These are phyloP conservation scores for Busseola fusca DNA, from an alignment of 2,888 invertebrate species.

Conservation along the genomic window DNA sequence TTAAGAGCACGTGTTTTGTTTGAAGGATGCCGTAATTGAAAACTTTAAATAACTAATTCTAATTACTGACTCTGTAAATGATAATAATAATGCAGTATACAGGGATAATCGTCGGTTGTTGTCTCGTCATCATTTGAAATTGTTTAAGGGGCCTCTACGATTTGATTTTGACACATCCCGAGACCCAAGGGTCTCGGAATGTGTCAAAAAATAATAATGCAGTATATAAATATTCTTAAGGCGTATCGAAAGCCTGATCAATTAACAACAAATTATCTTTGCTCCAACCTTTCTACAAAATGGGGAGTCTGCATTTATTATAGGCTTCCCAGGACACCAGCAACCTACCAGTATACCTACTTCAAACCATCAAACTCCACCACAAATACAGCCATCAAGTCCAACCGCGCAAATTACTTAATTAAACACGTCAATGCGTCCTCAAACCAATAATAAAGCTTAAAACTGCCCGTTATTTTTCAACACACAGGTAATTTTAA, in stretches of 20 bases:
- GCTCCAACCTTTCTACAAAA: slow-evolving; percentile 28
- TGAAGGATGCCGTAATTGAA: not conserved
- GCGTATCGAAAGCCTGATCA: not conserved
- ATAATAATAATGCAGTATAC: not conserved
- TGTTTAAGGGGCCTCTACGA: too few species aligned
- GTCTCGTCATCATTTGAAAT: too few species aligned
- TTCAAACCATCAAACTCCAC: slow-evolving; percentile 31
- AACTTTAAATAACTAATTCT: not conserved
- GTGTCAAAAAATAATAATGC: not conserved
- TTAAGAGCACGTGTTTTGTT: slow-evolving; percentile 16
- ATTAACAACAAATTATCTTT: not conserved
- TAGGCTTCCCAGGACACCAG: slow-evolving; percentile 20
- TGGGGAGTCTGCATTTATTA: slow-evolving; percentile 6
- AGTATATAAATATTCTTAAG: not conserved
- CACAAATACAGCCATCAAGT: slow-evolving; percentile 36
- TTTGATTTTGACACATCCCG: too few species aligned
- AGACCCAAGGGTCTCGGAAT: too few species aligned
- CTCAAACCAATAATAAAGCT: slow-evolving; percentile 71
- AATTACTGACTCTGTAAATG: not conserved
- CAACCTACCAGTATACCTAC: slow-evolving; percentile 15
- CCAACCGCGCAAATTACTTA: slow-evolving; percentile 47
- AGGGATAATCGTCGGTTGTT: too few species aligned
- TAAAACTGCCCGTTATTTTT: slow-evolving; percentile 77
- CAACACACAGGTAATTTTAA: slow-evolving; percentile 88
- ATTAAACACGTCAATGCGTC: slow-evolving; percentile 58